Base-by-base conservation (phyloP, 2,113 vertebrate species). In the Leptocoma aspasia region DNA sequence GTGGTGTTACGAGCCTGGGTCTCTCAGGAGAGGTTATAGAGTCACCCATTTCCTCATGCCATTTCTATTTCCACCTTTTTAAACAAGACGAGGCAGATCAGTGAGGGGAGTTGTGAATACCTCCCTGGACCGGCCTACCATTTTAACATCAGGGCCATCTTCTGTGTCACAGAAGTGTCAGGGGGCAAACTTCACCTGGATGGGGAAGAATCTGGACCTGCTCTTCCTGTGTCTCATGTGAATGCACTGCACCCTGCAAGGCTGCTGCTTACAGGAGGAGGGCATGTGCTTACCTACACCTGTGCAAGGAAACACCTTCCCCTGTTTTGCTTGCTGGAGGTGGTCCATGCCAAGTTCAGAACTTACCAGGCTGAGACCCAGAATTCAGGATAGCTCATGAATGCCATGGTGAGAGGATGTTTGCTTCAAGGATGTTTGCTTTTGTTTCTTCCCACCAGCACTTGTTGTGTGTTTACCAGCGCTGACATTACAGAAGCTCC, bases 31-130 rank as follows among this genome's bases (percentile, higher is more conserved):
- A 44, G 8, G 11, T 56, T 53, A 15, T 7, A 24, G 52, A 71
- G 27, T 37, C 20, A 33, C 45, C 82, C 0, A 2, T 19, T 59
- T 35, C 10, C 11, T 0, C 1, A 64, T 79, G 70, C 30, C 27
- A 4, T 59, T 78, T 70, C 21, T 68, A 1, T 56, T 86, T 87
- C 56, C 24, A n/a, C 9, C 4, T 60, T 93, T 90, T 76, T 37
- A 44, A 44, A 53, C 1, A 28, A 41, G 47, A 70, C 0, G 0
- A 75, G 45, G 39, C 23, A 50, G 31, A 16, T 63, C 13, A 53
- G 20, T 7, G 20, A 68, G 11, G 47, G 22, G 17, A 47, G 14
- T 53, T 65, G 24, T 53, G 57, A 68, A 52, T 18, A 37, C 5
- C 45, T 66, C 23, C 20, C 54, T 42, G 23, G 37, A 20, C 41